phyloP scores from a whole-genome alignment of 2,113 vertebrate species.

The Nicator chloris region DNA sequence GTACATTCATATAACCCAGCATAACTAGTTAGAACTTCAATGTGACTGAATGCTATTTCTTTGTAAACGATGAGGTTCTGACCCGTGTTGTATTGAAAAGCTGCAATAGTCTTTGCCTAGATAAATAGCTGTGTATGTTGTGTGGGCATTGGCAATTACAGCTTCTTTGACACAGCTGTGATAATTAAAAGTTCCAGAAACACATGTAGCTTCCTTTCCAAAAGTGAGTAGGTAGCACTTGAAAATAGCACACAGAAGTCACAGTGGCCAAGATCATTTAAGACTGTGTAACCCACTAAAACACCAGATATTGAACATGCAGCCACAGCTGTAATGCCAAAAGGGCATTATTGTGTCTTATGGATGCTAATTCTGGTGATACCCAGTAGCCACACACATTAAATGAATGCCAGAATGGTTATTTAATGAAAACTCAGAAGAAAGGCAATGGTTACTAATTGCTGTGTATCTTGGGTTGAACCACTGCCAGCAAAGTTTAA shows the following conservation, averaged over 20 bases:
- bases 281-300: neutral
- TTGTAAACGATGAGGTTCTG: neutral
- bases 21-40: neutral
- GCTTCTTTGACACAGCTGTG: neutral
- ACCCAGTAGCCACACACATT: neutral
- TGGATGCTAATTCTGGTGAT: neutral
- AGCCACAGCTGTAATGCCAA: neutral
- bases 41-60: neutral
- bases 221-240: neutral
- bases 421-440: neutral
- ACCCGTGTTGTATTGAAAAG: neutral
- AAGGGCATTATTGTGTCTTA: neutral
- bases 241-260: neutral
- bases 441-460: neutral
- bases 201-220: neutral
- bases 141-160: neutral
- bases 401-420: neutral
- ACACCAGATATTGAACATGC: neutral
- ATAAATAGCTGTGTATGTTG: neutral
- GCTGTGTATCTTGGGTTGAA: neutral
- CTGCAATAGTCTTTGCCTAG: neutral
- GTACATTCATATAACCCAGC: neutral
- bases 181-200: neutral
- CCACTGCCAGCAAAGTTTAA: neutral
- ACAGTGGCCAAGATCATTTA: neutral